Percentiles rank a stretch among this genome's conserved stretches.
These are phyloP conservation scores for Laterallus jamaicensis DNA, from an alignment of 2,113 vertebrate genomes.

Conservation along the genomic window DNA sequence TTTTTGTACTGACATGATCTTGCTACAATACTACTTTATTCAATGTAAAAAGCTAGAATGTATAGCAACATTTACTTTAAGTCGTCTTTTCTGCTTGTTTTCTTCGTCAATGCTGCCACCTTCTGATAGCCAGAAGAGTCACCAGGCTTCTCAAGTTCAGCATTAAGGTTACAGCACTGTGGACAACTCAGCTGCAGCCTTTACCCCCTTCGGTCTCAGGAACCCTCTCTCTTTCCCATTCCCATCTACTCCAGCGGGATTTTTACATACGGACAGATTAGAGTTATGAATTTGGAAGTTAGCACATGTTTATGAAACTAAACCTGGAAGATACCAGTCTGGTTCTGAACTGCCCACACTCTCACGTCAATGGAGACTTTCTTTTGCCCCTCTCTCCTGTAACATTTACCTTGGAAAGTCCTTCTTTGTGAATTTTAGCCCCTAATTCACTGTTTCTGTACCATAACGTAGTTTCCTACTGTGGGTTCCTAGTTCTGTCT, in stretches of 20 bases:
- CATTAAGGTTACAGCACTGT: background rate
- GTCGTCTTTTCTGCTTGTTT: constrained; percentile 25
- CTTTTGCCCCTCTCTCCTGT: background rate
- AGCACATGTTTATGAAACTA: background rate
- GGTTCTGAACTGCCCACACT: background rate
- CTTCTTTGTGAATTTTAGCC: background rate
- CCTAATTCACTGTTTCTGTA: background rate
- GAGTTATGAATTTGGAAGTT: background rate
- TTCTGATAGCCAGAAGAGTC: constrained; percentile 55
- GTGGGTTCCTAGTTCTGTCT: background rate
- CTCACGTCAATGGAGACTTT: background rate
- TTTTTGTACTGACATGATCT: constrained; percentile 34
- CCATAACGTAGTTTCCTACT: background rate
- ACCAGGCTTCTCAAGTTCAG: background rate
- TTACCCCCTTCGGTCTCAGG: rapidly evolving
- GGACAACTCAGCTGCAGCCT: background rate
- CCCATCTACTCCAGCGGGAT: background rate
- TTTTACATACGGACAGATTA: background rate
- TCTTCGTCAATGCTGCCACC: constrained; percentile 80
- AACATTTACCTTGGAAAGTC: background rate
- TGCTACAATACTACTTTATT: constrained; percentile 23
- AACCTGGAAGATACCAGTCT: background rate
- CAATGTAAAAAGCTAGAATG: background rate
- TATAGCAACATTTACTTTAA: background rate
- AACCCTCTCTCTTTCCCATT: background rate